Base-by-base conservation (phyloP, 2,888 invertebrate genomes). In the Apotomis betuletana region DNA sequence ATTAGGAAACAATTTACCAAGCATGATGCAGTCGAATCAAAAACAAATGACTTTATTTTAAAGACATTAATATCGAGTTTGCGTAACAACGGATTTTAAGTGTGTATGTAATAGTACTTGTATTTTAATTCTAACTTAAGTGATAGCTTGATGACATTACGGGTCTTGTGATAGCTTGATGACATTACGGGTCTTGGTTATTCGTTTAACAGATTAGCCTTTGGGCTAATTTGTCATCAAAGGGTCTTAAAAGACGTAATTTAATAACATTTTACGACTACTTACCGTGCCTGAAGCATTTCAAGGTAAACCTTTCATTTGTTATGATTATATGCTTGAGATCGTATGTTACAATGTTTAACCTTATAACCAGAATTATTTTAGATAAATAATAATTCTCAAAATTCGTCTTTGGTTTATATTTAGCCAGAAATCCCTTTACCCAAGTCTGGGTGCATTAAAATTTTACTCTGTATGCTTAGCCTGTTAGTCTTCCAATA, bases 121-220 rank as follows among this genome's bases (percentile, higher is more conserved):
- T 63, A 44, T 68, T 63, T 67, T 68, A 61, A 63, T 68, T 68
- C 49, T 72, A 70, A 70, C 41, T 72, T 73, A 70, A 69, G 67
- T 61, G 49, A 57, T 49, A 67, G 61, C 62, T 70, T 74, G 36
- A 73, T 72, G 68, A 51, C 64, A 70, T 75, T 74, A 76, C 62
- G 49, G 51, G 52, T 67, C 63, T 61, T 69, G 46, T 61, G 49
- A 57, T 49, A 67, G 61, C 62, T 70, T 74, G 36, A 73, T 72
- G 68, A 51, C 64, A 70, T 75, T 74, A 76, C 62, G 49, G 51
- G 52, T 67, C 63, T 61, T 69, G 46, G 73, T 64, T 70, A 73
- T 74, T 65, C 68, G 5, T 70, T 65, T 57, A 65, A 46, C 9
- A 65, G 65, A 65, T 74, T 49, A 73, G 77, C 78, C 82, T 74